A percentile compares a stretch with the other conserved stretches of the same genome.
Evolutionary conservation across 1,140 invertebrate species (phyloP).

Genomic region (Acyrthosiphon pisum): DNA sequence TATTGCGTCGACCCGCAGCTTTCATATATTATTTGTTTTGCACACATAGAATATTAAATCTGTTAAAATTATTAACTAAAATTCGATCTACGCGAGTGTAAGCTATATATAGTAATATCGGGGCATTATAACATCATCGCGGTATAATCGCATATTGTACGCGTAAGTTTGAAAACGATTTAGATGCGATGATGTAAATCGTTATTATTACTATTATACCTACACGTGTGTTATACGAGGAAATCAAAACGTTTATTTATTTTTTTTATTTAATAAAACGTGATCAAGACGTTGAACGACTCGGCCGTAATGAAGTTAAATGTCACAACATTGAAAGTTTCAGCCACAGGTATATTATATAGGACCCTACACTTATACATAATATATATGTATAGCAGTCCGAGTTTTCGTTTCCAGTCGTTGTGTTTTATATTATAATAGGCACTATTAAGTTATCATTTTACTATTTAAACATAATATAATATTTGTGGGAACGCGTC

Average conservation of each 20-base stretch:
- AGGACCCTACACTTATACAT: too few relatives aligned
- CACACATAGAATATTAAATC: neutral
- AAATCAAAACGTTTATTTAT: neutral
- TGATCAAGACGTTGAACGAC: neutral
- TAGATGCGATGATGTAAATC: neutral
- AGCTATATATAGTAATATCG: neutral
- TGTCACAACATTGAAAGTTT: slow-evolving; percentile 10
- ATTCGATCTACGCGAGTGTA: neutral
- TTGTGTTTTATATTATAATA: neutral
- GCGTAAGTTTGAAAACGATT: neutral
- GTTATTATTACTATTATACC: neutral
- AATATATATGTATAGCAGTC: too few relatives aligned
- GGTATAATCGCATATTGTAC: neutral
- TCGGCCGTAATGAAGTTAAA: neutral
- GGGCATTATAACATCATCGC: too few relatives aligned
- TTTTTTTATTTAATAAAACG: neutral
- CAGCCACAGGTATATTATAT: too few relatives aligned
- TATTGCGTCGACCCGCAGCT: neutral
- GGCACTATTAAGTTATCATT: neutral
- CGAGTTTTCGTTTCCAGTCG: neutral
- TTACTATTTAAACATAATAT: neutral
- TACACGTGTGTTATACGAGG: too few relatives aligned
- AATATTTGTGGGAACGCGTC: neutral
- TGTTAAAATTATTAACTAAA: neutral
- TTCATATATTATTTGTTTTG: neutral